Evolutionary conservation across 2,888 invertebrate species (phyloP).

Genomic region (Cheilosia grossa): DNA sequence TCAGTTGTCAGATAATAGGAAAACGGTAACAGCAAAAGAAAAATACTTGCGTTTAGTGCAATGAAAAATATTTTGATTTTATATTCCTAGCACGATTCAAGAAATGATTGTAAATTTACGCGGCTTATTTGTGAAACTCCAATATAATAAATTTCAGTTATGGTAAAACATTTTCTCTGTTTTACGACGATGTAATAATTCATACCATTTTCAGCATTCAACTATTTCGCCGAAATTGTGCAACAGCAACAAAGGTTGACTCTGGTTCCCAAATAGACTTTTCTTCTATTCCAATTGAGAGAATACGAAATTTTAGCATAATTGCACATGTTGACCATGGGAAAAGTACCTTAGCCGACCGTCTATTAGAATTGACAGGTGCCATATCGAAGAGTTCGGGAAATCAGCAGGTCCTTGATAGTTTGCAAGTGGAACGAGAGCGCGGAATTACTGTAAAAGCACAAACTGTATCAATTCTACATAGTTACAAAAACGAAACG

Average conservation of each 20-base stretch:
- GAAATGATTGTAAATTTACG: constrained; percentile 37
- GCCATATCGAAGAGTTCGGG: constrained; percentile 88
- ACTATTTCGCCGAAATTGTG: constrained; percentile 23
- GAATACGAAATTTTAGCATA: constrained; percentile 96
- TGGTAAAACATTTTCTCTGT: neutral
- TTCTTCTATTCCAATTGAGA: constrained; percentile 78
- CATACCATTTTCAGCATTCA: constrained; percentile 13
- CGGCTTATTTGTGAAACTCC: constrained; percentile 1
- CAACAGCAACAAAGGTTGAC: constrained; percentile 1
- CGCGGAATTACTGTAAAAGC: constrained; percentile 99
- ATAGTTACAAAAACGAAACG: constrained; percentile 87
- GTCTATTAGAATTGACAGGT: constrained; percentile 96
- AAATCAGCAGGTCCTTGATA: constrained; percentile 90
- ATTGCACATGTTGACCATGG: constrained; percentile 99
- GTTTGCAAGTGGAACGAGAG: constrained; percentile 94
- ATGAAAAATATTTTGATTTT: neutral
- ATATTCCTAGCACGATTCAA: neutral
- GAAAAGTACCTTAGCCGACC: constrained; percentile 98
- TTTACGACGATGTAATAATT: neutral
- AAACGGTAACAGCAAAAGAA: too few species aligned
- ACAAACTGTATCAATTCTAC: constrained; percentile 95
- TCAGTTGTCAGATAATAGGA: too few species aligned
- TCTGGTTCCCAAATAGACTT: constrained; percentile 74
- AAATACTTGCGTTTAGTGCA: too few species aligned
- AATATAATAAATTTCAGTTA: constrained; percentile 17